Base-by-base conservation (phyloP, 2,888 invertebrate genomes). In the Steinernema hermaphroditum region DNA sequence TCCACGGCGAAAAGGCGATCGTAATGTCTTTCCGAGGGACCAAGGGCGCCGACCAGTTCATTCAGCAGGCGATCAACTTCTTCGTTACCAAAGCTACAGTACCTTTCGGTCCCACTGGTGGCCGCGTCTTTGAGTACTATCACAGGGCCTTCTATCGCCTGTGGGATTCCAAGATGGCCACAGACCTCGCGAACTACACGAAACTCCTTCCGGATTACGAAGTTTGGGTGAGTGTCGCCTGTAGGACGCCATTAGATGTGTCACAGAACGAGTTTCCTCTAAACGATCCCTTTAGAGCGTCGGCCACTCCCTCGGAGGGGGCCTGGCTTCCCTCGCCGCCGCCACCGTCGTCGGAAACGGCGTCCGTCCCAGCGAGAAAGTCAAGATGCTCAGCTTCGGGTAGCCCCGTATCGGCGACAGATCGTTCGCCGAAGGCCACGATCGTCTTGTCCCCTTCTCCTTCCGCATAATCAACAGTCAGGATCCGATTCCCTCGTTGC, bases 311-410 rank as follows among this genome's bases (percentile, higher is more conserved):
- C 27, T 70, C 14, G 70, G 70, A 4, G 70, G 70, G 12, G 37
- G 46, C 19, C 29, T 70, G 24, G 70, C 70, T 24, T 34, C 70
- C 24, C 50, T 70, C n/a, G 44, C 46, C 1, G 70, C 70, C 14
- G 70, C 70, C 22, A 41, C 41, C 16, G 16, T 70, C 49, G 49
- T 70, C 24, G 44, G 44, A 19, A 37, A 44, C 37, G 44, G 44
- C n/a, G n/a, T 54, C 16, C 24, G 50, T 2, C 14, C 34, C 14
- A 24, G 24, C 6, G 19, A 54, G 37, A 46, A 70, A 22, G 70
- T 70, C 4, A 70, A 70, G 49, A 37, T 70, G 44, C 19, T 70
- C 22, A 70, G 43, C 22, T 50, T 70, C 34, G 70, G 70, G 19
- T 37, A 70, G 22, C 70, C 70, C 1, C 41, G 70, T n/a, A 24